Evolutionary conservation across 2,113 vertebrate genomes (phyloP).

Genomic region (Chloropsis cyanopogon): DNA sequence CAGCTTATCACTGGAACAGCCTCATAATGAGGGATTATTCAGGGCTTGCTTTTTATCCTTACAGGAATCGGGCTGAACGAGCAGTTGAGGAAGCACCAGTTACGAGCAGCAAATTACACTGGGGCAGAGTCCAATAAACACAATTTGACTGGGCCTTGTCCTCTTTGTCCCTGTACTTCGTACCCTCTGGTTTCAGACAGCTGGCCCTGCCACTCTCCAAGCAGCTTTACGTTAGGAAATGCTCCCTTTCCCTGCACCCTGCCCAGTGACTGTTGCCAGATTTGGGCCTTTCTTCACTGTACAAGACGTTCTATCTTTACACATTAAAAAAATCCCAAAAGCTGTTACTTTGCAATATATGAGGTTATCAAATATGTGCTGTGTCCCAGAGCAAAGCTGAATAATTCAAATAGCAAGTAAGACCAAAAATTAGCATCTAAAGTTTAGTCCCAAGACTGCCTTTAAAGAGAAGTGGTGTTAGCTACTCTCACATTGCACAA

Average conservation of each 20-base stretch:
- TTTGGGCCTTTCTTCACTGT: background rate
- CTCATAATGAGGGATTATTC: background rate
- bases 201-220: background rate
- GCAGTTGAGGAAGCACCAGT: background rate
- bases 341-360: background rate
- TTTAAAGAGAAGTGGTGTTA: background rate
- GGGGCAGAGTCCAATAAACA: background rate
- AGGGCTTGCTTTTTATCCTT: background rate
- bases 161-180: background rate
- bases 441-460: background rate
- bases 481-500: background rate
- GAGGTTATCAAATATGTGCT: background rate
- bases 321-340: background rate
- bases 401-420: background rate
- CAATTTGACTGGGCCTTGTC: background rate
- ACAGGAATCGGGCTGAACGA: accelerated
- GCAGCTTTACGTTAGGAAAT: background rate
- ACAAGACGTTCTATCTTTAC: background rate
- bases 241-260: background rate
- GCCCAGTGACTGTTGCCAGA: background rate
- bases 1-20: background rate
- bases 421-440: background rate
- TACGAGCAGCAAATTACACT: background rate
- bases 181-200: background rate
- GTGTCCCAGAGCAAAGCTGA: background rate